Percentiles rank a stretch among this genome's conserved stretches.
phyloP scores from a whole-genome alignment of 1,140 invertebrate species.

The Colletes latitarsis region DNA sequence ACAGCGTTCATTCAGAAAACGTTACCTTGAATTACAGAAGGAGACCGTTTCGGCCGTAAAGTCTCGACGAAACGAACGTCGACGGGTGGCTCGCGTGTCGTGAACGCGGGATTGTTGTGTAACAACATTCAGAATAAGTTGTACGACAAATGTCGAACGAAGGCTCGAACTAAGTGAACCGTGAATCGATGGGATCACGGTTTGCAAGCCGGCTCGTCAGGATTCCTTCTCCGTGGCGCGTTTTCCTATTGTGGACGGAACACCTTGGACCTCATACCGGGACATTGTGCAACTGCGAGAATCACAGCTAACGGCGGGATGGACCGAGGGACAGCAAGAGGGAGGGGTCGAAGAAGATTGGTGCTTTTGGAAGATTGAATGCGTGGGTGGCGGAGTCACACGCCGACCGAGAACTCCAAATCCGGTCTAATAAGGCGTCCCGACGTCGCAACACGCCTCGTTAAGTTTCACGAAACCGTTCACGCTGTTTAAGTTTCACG shows the following conservation, averaged over 20 bases:
- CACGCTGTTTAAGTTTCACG: neutral
- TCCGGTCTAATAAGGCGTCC: conserved; percentile 55
- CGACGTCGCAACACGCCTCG: conserved; percentile 34
- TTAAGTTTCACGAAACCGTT: conserved; percentile 18
- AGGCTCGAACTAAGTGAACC: conserved; percentile 79
- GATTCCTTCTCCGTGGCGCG: conserved; percentile 63
- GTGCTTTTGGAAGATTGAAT: conserved; percentile 66
- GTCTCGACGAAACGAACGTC: conserved; percentile 37
- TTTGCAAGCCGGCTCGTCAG: conserved; percentile 25
- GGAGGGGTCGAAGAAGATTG: neutral
- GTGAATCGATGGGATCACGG: conserved; percentile 74
- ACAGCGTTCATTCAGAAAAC: neutral
- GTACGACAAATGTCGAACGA: conserved; percentile 79
- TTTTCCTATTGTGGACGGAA: conserved; percentile 70
- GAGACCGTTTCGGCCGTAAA: neutral
- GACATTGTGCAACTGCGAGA: conserved; percentile 74
- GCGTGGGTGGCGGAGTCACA: conserved; percentile 75
- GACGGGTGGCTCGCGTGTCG: conserved; percentile 56
- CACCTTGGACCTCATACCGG: conserved; percentile 79
- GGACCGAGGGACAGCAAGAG: neutral
- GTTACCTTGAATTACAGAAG: neutral
- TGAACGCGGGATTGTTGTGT: conserved; percentile 75
- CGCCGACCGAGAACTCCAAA: conserved; percentile 43
- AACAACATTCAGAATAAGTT: conserved; percentile 78
- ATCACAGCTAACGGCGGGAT: conserved; percentile 36